These are phyloP conservation scores for Graptemys geographica DNA, from an alignment of 2,797 vertebrate species.

Conservation along the genomic window DNA sequence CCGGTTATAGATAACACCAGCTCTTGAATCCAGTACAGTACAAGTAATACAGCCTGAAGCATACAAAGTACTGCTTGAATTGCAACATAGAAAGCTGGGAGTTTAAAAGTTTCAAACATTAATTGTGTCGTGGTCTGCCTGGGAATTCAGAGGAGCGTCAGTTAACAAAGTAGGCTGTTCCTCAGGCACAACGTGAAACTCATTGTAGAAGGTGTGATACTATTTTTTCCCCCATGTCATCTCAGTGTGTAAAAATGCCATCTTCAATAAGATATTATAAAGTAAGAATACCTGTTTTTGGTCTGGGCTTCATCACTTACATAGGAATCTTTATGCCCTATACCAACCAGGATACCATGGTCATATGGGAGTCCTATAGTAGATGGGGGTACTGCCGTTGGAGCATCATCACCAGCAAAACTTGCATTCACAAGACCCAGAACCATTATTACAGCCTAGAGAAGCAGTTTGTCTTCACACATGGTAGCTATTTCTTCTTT, in stretches of 20 bases:
- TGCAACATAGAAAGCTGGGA: constrained; percentile 82
- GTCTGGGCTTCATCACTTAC: constrained; percentile 43
- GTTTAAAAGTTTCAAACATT: constrained; percentile 84
- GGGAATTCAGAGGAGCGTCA: constrained; percentile 73
- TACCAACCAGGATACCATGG: constrained; percentile 50
- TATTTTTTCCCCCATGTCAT: constrained; percentile 80
- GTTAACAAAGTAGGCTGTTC: constrained; percentile 73
- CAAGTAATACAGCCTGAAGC: constrained; percentile 82
- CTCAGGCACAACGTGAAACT: constrained; percentile 73
- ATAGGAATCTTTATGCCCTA: constrained; percentile 22
- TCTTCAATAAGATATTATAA: constrained; percentile 51
- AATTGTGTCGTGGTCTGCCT: constrained; percentile 82
- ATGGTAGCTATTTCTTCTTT: constrained; percentile 53
- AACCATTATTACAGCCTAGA: constrained; percentile 86
- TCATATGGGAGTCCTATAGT: constrained; percentile 83
- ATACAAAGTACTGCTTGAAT: constrained; percentile 81
- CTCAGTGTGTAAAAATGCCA: constrained; percentile 70
- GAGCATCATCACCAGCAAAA: constrained; percentile 83
- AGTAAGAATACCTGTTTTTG: constrained; percentile 52
- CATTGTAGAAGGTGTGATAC: constrained; percentile 49
- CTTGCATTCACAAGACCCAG: constrained; percentile 84
- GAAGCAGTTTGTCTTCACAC: constrained; percentile 85
- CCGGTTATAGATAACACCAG: constrained; percentile 66
- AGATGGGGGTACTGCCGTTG: constrained; percentile 83
- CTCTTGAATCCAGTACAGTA: constrained; percentile 67